Evolutionary conservation across 2,797 vertebrate species (phyloP), one percentile per base, ranked within the genome.

Genomic region (Phaenicophaeus curvirostris): DNA sequence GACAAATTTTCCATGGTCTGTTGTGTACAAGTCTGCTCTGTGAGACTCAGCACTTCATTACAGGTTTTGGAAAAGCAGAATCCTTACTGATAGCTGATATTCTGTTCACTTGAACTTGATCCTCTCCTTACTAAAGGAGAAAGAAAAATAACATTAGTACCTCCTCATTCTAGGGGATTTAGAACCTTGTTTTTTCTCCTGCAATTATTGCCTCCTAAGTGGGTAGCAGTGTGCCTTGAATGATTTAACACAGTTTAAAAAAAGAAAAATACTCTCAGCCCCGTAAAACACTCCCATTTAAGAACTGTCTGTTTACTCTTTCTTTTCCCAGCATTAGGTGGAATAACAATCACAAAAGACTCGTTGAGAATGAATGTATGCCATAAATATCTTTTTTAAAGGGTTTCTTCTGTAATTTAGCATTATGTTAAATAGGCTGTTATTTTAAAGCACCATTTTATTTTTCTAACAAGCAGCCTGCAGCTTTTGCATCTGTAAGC

Each of bases 381-480:
- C 51, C 37, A 82, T 74, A 89, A 55, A 66, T 68, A 57, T 74
- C 7, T 85, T 93, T 44, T 90, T 79, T 61, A 92, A 33, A 80
- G 31, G 6, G 4, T 91, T 93, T 93, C 24, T 50, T 85, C 31
- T 91, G 85, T 66, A 95, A 85, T 93, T 89, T 84, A 83, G 51
- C 65, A 65, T 84, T 93, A 75, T 74, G 74, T 25, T 96, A 90
- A 95, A 65, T 51, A 89, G 90, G 62, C 33, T 67, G 11, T 94
- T 89, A 90, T 87, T 97, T 95, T 91, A 90, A 96, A 95, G 71
- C 33, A 66, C 55, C 24, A 18, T 39, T 94, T 91, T 76, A 57
- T 23, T 86, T 92, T 86, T 51, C 48, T 75, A 86, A 85, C 41
- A 84, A 89, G 66, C 80, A 95, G 76, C 67, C 71, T 73, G 77